A percentile compares a stretch with the other conserved stretches of the same genome.
Conservation (phyloP, 2,888 invertebrate species). For the Stenodera caucasica region DNA sequence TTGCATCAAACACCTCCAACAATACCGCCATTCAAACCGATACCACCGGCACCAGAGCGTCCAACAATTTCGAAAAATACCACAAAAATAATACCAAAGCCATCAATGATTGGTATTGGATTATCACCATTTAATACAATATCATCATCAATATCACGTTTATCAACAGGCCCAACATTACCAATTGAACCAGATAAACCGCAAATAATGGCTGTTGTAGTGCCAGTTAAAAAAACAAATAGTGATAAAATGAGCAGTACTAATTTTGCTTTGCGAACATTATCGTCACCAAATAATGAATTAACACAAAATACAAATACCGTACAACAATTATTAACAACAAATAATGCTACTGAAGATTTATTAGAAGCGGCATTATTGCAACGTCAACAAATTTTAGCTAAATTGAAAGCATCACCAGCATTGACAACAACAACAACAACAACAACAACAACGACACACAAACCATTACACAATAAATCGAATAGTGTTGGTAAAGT, state of each 20-base stretch:
- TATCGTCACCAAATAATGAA: constrained; percentile 42
- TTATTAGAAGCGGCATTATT: constrained; percentile 76
- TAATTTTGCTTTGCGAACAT: constrained; percentile 46
- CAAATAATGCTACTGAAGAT: constrained; percentile 77
- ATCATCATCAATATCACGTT: constrained; percentile 62
- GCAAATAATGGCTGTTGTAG: constrained; percentile 46
- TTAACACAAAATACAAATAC: constrained; percentile 42
- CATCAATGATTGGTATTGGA: constrained; percentile 54
- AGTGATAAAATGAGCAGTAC: constrained; percentile 45
- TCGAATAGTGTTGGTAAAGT: constrained; percentile 61
- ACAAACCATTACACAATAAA: constrained; percentile 51
- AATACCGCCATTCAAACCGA: constrained; percentile 78
- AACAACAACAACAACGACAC: too few species aligned
- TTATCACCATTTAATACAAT: constrained; percentile 61
- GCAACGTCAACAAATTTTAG: constrained; percentile 67
- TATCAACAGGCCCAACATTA: constrained; percentile 35
- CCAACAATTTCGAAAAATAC: constrained; percentile 48
- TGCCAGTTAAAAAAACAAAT: constrained; percentile 41
- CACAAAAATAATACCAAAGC: constrained; percentile 45
- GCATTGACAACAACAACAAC: constrained; percentile 55
- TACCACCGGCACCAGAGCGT: constrained; percentile 66
- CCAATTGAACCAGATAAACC: constrained; percentile 37
- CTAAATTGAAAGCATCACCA: constrained; percentile 45
- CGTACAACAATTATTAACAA: constrained; percentile 55
- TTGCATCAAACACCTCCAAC: constrained; percentile 44